Conservation (phyloP, 2,113 vertebrate species). For the Toxostoma redivivum region DNA sequence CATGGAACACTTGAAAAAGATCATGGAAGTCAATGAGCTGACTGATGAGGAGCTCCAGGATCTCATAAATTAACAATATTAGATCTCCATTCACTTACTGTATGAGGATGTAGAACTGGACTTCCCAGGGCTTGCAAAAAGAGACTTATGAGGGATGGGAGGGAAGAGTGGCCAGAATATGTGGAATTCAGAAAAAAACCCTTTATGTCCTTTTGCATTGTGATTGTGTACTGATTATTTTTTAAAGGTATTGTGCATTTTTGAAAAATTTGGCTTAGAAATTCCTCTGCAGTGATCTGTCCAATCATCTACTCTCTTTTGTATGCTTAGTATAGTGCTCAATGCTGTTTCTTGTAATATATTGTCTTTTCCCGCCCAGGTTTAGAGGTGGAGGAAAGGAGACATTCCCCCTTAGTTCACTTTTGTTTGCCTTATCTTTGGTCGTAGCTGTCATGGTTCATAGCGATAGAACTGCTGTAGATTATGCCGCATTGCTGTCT, state of each 20-base stretch:
- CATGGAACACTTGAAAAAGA: conserved; percentile 85
- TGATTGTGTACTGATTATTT: background rate
- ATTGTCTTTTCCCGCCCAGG: background rate
- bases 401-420: background rate
- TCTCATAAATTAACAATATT: conserved; percentile 62
- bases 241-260: background rate
- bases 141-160: background rate
- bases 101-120: background rate
- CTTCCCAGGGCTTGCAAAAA: background rate
- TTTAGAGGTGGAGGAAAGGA: background rate
- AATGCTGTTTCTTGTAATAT: background rate
- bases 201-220: background rate
- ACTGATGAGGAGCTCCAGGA: conserved; percentile 82
- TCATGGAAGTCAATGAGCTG: conserved; percentile 90
- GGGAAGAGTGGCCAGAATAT: background rate
- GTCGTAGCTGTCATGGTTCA: background rate
- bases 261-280: background rate
- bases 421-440: background rate
- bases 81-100: background rate
- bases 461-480: background rate
- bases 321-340: background rate
- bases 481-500: background rate
- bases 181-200: background rate
- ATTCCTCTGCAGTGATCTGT: background rate
- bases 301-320: background rate